Evolutionary conservation across 1,140 invertebrate genomes (phyloP).

Genomic region (Mylabris phalerata): DNA sequence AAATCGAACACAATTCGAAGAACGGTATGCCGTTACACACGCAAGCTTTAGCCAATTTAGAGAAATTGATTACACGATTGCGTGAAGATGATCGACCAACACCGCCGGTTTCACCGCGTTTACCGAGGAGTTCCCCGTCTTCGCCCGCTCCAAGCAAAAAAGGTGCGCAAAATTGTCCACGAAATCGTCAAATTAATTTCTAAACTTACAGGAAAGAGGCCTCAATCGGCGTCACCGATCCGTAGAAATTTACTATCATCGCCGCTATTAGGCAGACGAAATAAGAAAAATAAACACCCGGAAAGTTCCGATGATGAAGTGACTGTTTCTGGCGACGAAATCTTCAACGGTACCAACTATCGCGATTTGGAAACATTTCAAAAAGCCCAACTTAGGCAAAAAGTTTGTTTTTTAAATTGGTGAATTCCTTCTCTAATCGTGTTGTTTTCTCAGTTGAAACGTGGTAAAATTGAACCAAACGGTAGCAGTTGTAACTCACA

Average conservation of each 20-base stretch:
- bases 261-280: slow-evolving; percentile 62
- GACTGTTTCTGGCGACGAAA: slow-evolving; percentile 56
- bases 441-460: slow-evolving; percentile 50
- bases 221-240: slow-evolving; percentile 73
- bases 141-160: slow-evolving; percentile 66
- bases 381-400: slow-evolving; percentile 87
- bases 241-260: slow-evolving; percentile 73
- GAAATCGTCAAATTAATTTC: background rate
- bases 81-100: slow-evolving; percentile 46
- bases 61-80: slow-evolving; percentile 49
- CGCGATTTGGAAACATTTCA: slow-evolving; percentile 90
- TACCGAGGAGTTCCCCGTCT: slow-evolving; percentile 63
- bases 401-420: slow-evolving; percentile 51
- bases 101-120: slow-evolving; percentile 52
- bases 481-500: slow-evolving; percentile 45
- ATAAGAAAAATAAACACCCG: slow-evolving; percentile 63
- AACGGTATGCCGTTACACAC: slow-evolving; percentile 44
- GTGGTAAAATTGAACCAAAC: slow-evolving; percentile 54
- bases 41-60: slow-evolving; percentile 49
- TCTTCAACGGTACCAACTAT: slow-evolving; percentile 64
- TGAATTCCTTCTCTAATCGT: background rate
- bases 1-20: slow-evolving; percentile 11
- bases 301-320: slow-evolving; percentile 86
- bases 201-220: slow-evolving; percentile 50
- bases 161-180: slow-evolving; percentile 24